phyloP scores from a whole-genome alignment of 2,113 vertebrate genomes.

The Trogon melanurus region DNA sequence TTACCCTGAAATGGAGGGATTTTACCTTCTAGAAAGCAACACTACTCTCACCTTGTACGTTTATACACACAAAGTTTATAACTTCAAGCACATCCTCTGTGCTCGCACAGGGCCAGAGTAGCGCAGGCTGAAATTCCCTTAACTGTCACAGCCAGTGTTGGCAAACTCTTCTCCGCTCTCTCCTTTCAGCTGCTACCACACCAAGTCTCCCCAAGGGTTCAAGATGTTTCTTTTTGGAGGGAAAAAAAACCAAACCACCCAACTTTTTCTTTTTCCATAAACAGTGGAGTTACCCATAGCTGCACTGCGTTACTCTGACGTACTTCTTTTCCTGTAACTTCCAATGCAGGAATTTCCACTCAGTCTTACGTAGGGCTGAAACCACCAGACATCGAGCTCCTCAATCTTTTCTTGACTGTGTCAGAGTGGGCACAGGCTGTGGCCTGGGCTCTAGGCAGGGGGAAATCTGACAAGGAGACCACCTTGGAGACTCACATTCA shows the following conservation, averaged over 20 bases:
- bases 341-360: background rate
- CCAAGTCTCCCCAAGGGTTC: background rate
- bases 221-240: too few species aligned
- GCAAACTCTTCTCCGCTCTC: background rate
- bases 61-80: background rate
- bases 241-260: too few species aligned
- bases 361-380: background rate
- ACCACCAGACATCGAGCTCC: background rate
- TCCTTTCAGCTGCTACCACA: background rate
- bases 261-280: background rate
- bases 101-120: background rate
- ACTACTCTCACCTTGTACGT: background rate
- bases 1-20: background rate
- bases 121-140: background rate
- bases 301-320: background rate
- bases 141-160: too few species aligned
- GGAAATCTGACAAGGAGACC: background rate
- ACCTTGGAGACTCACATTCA: background rate
- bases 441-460: background rate
- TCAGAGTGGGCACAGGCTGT: background rate
- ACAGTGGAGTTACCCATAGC: background rate
- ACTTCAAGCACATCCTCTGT: fast-evolving
- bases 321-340: background rate
- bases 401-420: fast-evolving
- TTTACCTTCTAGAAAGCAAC: background rate